Evolutionary conservation across 2,113 vertebrate species (phyloP), one percentile per base, ranked within the genome.

Genomic region (Lagopus muta): DNA sequence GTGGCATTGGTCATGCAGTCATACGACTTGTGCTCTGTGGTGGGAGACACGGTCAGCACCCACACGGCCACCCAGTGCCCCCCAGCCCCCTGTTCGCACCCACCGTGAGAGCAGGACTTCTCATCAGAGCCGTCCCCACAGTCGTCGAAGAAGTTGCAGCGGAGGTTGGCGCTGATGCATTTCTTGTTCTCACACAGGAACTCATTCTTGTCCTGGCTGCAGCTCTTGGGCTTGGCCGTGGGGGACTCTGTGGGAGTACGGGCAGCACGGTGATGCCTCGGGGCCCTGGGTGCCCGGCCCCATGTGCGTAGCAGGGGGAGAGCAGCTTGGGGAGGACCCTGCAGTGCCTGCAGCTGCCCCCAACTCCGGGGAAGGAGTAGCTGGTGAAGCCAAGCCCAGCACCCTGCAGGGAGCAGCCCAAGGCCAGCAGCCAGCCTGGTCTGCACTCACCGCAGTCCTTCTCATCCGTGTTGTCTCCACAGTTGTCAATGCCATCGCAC

Each of bases 111-210:
- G 94, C 98, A 98, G 92, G 96, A 98, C 72, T 98, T 97, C 71
- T 99, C 99, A 0, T 99, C 99, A 0, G 99, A 98, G n/a, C 98
- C 98, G 11, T 99, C 99, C 13, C 99, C 99, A 0, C 99, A 99
- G 98, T 99, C 99, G 0, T 99, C 99, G 1, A 99, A 99, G 97
- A 98, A 98, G 97, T 99, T 98, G 94, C 99, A 99, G 81, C 98
- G 98, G 91, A 99, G 98, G 10, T 95, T 98, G 95, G 98, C 97
- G 4, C 98, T 98, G 77, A 99, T 98, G 96, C 99, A 99, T 91
- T 97, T 98, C 93, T 98, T 97, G 75, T 98, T 99, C 52, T 93
- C 89, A 42, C 99, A 99, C 67, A 98, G 96, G 96, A 99, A 99
- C 97, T 99, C 98, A 3, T 98, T 98, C 97, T 99, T 99, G 90